Evolutionary conservation across 2,888 invertebrate species (phyloP), one percentile per base, ranked within the genome.

Genomic region (Platycheirus rosarum): DNA sequence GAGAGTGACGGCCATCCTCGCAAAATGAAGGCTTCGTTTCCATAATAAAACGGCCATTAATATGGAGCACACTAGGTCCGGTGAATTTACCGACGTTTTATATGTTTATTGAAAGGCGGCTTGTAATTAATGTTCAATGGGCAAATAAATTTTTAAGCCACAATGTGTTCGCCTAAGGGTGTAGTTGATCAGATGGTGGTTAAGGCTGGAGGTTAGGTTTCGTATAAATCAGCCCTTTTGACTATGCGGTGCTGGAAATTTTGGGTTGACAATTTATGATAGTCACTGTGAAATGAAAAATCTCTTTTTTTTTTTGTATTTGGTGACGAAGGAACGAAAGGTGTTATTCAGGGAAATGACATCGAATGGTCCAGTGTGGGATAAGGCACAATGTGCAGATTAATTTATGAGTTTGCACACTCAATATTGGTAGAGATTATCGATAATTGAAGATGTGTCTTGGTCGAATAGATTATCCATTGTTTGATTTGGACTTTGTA

Each of bases 111-210:
- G 51, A 75, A 75, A 53, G 65, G 60, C 29, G 51, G 70, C 37
- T 35, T 60, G 60, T 66, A 71, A 80, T 75, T 75, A 66, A 66
- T 75, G 75, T 66, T 46, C 62, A 71, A 62, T 49, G 70, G 80
- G 48, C 53, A 62, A 80, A 80, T 80, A 65, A 66, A 80, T 80
- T 70, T 70, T 53, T 65, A 49, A 65, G 14, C 80, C 75, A 42
- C 60, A 69, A 29, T 57, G 32, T 60, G 20, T 32, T 4, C 13
- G 42, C 48, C 16, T 32, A 57, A 46, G 66, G 51, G 53, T 71
- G 70, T 53, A 75, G 80, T 75, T 53, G 40, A 62, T 75, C 65
- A 57, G 48, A 42, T 23, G 14, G 49, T 13, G 29, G 48, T 46
- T 60, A n/a, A n/a, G n/a, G n/a, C n/a, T n/a, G n/a, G n/a, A n/a